phyloP scores from a whole-genome alignment of 2,113 vertebrate species.

The Mixornis gularis region DNA sequence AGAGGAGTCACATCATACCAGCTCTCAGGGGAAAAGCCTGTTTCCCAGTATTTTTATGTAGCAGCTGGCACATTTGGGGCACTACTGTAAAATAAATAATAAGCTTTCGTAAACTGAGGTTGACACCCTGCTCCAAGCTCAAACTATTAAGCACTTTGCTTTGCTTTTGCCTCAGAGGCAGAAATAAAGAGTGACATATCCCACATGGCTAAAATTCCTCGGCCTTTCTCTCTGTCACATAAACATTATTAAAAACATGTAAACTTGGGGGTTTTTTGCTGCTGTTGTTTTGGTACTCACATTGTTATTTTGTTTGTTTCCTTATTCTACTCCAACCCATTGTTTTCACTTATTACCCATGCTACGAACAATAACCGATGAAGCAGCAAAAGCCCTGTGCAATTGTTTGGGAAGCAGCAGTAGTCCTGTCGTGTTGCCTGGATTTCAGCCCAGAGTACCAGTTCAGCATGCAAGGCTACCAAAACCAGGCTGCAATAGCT shows the following conservation, averaged over 20 bases:
- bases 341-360: slow-evolving; percentile 65
- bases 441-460: not conserved
- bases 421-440: slow-evolving; percentile 1
- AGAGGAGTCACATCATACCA: not conserved
- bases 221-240: slow-evolving; percentile 45
- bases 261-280: not conserved
- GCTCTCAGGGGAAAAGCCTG: not conserved
- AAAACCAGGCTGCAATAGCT: not conserved
- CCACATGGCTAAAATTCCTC: slow-evolving; percentile 53
- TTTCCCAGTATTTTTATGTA: slow-evolving; percentile 29
- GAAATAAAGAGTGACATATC: slow-evolving; percentile 55
- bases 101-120: slow-evolving; percentile 20
- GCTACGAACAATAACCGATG: slow-evolving; percentile 43
- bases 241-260: slow-evolving; percentile 59
- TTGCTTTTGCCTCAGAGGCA: slow-evolving; percentile 44
- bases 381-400: slow-evolving; percentile 47
- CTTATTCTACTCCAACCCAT: slow-evolving; percentile 43
- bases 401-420: slow-evolving; percentile 60
- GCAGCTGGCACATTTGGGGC: slow-evolving; percentile 25
- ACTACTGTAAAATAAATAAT: slow-evolving; percentile 49
- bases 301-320: slow-evolving; percentile 59
- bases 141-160: slow-evolving; percentile 19
- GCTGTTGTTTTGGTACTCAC: slow-evolving; percentile 35
- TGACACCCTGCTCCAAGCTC: slow-evolving; percentile 37
- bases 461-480: not conserved